Evolutionary conservation across 2,113 vertebrate species (phyloP), one percentile per base, ranked within the genome.

Genomic region (Strix uralensis): DNA sequence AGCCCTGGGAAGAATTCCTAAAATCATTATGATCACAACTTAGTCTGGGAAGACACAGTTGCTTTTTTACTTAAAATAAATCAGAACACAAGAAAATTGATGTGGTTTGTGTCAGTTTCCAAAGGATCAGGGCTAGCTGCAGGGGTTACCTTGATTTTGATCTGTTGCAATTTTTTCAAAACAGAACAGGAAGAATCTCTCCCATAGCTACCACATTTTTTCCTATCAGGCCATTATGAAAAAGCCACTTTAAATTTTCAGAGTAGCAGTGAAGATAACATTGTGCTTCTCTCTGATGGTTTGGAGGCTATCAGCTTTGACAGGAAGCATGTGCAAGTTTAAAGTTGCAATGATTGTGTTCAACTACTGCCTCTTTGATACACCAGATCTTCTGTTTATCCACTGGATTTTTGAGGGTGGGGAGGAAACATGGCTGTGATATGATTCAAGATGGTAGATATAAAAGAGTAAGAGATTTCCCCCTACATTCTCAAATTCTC

Each of bases 221-320:
- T 87, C 66, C 70, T 91, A 73, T 70, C 78, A 69, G 82, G 23
- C 27, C 38, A 47, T 42, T 80, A 77, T 40, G 70, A 91, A 94
- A 95, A 92, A 85, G 15, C 27, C 54, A 82, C 38, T 72, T 62
- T 82, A 82, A 80, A 89, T 94, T 94, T 95, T 97, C 73, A 90
- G 57, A 80, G 46, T 38, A 87, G 58, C 58, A 55, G 66, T 34
- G 77, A 92, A 95, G 83, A 94, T 95, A 97, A 89, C 57, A 89
- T 94, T 92, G 52, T 94, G 66, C 57, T 40, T 79, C 55, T 54
- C 94, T 57, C 44, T 7, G 2, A 62, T 38, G 66, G 61, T 95
- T 92, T 91, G 81, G 90, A 94, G 66, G 58, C 94, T 96, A 97
- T 95, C 94, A 79, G 81, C 73, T 91, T 51, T 54, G 36, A 94